Base-by-base conservation (phyloP, 2,888 invertebrate genomes). In the Luffia ferchaultella region DNA sequence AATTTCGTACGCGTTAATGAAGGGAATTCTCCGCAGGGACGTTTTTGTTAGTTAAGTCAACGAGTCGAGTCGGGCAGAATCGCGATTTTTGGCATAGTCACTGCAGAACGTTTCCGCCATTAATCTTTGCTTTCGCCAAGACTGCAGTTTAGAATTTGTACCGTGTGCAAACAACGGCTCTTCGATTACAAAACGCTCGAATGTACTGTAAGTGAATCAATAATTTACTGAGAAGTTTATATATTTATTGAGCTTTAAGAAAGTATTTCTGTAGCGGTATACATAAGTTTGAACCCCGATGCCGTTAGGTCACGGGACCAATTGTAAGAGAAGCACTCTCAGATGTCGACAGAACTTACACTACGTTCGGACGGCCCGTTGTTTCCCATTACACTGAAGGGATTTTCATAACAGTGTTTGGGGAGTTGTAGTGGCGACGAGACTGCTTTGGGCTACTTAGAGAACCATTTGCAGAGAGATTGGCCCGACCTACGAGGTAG, bases 401-500 rank as follows among this genome's bases (percentile, higher is more conserved):
- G 67, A 68, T 72, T 72, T 73, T 70, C 70, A 73, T 76, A 73
- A 70, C 68, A 69, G 66, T 65, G 58, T 69, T 66, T 61, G 56
- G 58, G 60, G 64, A 68, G 65, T 65, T 65, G 62, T 68, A 66
- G 67, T 62, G 60, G 59, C 59, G 59, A 60, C 56, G 61, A 69
- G 66, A 73, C 65, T 68, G 67, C 69, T 77, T 67, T 68, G 63
- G 73, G 72, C 74, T 75, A 78, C 78, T 82, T 74, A 80, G 66
- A 73, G 68, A 71, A 67, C 67, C 73, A 76, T 77, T 79, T 76
- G 65, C 74, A 70, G 68, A 68, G 69, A 74, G 71, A 76, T 77
- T 70, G 76, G 71, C 67, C 66, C 73, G 67, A 73, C 75, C 75
- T 74, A 73, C 70, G 68, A 75, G 75, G 75, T 77, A 78, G 74